Evolutionary conservation across 2,888 invertebrate species (phyloP).

Genomic region (Cryptus viduatorius): DNA sequence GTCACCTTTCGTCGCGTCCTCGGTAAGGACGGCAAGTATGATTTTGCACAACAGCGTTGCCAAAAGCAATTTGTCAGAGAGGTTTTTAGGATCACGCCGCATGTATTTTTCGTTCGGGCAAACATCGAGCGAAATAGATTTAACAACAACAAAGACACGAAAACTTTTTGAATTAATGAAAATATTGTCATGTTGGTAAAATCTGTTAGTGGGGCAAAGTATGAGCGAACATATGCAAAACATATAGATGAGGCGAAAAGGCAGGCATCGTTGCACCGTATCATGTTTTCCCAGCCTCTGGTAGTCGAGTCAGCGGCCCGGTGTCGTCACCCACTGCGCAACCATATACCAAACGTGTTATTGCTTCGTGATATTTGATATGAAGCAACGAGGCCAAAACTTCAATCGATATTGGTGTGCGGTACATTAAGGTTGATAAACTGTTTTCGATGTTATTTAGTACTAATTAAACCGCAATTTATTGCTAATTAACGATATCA

Average conservation of each 20-base stretch:
- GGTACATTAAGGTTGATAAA: neutral
- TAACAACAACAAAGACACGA: no score
- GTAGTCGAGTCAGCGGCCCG: slow-evolving; percentile 19
- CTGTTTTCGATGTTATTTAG: neutral
- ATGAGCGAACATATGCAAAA: neutral
- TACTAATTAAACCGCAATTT: neutral
- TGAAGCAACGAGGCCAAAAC: slow-evolving; percentile 3
- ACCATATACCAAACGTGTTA: slow-evolving; percentile 16
- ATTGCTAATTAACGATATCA: neutral
- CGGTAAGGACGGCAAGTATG: no score
- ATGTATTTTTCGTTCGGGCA: no score
- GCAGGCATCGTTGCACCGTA: slow-evolving; percentile 45
- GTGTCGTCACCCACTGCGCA: neutral
- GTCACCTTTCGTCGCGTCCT: no score
- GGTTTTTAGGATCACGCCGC: no score
- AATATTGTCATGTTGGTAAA: neutral
- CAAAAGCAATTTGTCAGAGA: no score
- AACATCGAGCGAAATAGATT: no score
- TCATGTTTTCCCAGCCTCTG: slow-evolving; percentile 55
- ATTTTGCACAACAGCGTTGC: no score
- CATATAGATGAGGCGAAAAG: neutral
- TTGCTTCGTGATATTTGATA: slow-evolving; percentile 31
- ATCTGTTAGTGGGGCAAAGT: neutral
- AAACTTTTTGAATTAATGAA: neutral
- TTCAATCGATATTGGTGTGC: slow-evolving; percentile 26